These are phyloP conservation scores for Ophioninae sp. DNA, from an alignment of 2,888 invertebrate genomes.

Conservation along the genomic window DNA sequence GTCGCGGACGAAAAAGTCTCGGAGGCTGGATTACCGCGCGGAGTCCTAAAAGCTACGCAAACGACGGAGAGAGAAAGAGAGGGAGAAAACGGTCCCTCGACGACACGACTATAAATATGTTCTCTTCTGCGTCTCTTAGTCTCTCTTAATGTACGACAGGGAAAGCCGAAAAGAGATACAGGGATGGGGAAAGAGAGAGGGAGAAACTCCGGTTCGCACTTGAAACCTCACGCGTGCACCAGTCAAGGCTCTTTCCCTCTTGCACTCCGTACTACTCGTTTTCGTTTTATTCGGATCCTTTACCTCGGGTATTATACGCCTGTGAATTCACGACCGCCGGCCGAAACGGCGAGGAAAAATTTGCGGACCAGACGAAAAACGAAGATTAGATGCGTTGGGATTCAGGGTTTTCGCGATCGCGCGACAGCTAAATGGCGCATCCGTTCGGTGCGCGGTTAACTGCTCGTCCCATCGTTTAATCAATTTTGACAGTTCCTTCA, in stretches of 20 bases:
- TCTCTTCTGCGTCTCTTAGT: conserved; percentile 64
- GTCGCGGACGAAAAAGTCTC: conserved; percentile 31
- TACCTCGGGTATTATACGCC: conserved; percentile 32
- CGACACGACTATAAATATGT: conserved; percentile 75
- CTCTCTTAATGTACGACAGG: conserved; percentile 57
- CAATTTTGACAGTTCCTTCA: neutral
- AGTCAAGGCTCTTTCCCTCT: conserved; percentile 48
- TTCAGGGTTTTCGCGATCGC: conserved; percentile 48
- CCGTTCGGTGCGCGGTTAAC: conserved; percentile 5
- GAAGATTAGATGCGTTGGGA: conserved; percentile 43
- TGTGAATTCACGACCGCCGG: conserved; percentile 45
- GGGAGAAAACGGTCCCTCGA: conserved; percentile 64
- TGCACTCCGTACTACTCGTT: conserved; percentile 12
- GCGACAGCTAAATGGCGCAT: conserved; percentile 28
- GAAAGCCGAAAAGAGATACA: conserved; percentile 37
- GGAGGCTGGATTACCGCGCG: conserved; percentile 37
- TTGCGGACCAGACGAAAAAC: conserved; percentile 62
- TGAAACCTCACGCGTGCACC: conserved; percentile 36
- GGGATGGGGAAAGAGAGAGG: conserved; percentile 27
- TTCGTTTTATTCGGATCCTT: conserved; percentile 46
- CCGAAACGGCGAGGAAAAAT: conserved; percentile 59
- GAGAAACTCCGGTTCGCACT: conserved; percentile 47
- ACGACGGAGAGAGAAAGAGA: neutral
- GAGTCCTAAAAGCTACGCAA: conserved; percentile 47
- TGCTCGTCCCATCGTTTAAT: neutral